Evolutionary conservation across 2,888 invertebrate species (phyloP).

Genomic region (Pherbina coryleti): DNA sequence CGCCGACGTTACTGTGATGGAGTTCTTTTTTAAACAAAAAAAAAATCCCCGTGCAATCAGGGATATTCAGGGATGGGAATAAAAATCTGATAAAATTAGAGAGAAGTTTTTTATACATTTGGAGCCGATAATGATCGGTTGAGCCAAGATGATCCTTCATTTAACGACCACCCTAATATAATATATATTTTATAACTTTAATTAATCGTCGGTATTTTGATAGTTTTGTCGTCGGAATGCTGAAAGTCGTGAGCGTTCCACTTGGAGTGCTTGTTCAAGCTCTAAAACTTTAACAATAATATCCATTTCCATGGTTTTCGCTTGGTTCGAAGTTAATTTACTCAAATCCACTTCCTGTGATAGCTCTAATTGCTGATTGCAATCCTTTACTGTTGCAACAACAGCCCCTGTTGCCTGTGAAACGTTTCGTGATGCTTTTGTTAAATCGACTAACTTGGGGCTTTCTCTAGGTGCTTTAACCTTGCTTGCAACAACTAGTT

Average conservation of each 20-base stretch:
- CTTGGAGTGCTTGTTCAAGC: slow-evolving; percentile 89
- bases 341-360: slow-evolving; percentile 92
- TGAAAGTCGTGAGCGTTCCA: slow-evolving; percentile 86
- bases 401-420: slow-evolving; percentile 92
- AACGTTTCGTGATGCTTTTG: slow-evolving; percentile 88
- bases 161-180: too few species aligned
- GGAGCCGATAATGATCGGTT: too few species aligned
- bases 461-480: slow-evolving; percentile 94
- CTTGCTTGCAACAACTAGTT: slow-evolving; percentile 95
- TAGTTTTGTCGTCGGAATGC: slow-evolving; percentile 94
- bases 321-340: slow-evolving; percentile 90
- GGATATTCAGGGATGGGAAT: too few species aligned
- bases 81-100: too few species aligned
- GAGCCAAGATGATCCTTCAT: too few species aligned
- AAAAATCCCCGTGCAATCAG: too few species aligned
- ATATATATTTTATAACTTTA: not conserved
- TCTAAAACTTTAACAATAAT: slow-evolving; percentile 94
- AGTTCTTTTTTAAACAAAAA: too few species aligned
- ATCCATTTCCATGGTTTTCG: slow-evolving; percentile 97
- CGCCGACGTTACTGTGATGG: too few species aligned
- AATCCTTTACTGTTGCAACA: slow-evolving; percentile 93
- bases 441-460: slow-evolving; percentile 82
- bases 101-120: too few species aligned
- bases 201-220: slow-evolving; percentile 64
- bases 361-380: slow-evolving; percentile 87